A percentile compares a stretch with the other conserved stretches of the same genome.
Conservation (phyloP, 1,140 invertebrate genomes). For the Brachionus angularis region DNA sequence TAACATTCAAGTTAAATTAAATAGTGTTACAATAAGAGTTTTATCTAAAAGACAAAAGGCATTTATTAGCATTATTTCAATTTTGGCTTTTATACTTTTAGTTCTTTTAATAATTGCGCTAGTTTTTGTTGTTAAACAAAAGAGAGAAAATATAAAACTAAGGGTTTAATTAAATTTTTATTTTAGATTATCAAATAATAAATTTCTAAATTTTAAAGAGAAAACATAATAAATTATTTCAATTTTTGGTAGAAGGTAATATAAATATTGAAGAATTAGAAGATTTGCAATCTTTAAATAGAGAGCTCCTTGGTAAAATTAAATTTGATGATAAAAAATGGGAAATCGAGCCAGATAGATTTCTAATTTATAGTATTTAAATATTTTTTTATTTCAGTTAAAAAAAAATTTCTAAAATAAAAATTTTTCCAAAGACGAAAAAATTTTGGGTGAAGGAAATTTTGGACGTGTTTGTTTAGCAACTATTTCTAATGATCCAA, state of each 20-base stretch:
- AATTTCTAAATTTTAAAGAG: neutral
- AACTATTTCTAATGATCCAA: conserved; percentile 1
- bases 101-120: conserved; percentile 18
- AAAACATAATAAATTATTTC: conserved; percentile 28
- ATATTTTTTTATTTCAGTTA: neutral
- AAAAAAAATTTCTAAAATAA: neutral
- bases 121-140: conserved; percentile 5
- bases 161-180: conserved; percentile 1
- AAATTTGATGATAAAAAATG: conserved; percentile 41
- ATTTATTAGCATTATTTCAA: neutral
- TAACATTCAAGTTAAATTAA: conserved; percentile 4
- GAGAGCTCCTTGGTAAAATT: neutral
- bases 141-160: conserved; percentile 31
- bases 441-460: conserved; percentile 27
- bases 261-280: neutral
- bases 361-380: neutral
- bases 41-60: neutral
- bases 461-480: conserved; percentile 39
- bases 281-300: neutral
- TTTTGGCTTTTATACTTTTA: neutral
- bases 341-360: conserved; percentile 23
- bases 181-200: neutral
- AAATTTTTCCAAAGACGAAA: neutral
- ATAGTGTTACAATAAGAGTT: neutral
- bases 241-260: conserved; percentile 27